Base-by-base conservation (phyloP, 1,140 invertebrate genomes). In the Neodiprion pinetum region DNA sequence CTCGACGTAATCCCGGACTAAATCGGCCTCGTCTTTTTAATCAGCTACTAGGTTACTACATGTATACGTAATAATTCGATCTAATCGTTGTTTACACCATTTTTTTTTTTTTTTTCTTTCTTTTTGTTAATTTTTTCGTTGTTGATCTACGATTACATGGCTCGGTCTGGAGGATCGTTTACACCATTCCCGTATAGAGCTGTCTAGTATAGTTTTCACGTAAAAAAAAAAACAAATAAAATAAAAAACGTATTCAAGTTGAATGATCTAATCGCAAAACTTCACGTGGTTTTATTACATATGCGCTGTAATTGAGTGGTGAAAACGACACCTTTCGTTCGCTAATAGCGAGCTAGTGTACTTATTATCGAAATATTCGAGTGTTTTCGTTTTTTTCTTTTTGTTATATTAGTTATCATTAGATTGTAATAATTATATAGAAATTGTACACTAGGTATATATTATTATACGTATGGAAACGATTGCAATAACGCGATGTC, bases 361-460 rank as follows among this genome's bases (percentile, higher is more conserved):
- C 53, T 61, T 61, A 61, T 61, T 61, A 61, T 61, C 53, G 53
- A 61, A 61, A 61, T 61, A 61, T 61, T 61, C 53, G 53, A 61
- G 53, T 61, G 53, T 61, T 61, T 61, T 40, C 5, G 1, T 40
- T 40, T 61, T 61, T 40, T 4, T 40, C 28, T 5, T 40, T 40
- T 61, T 61, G 53, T 61, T 61, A 14, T 61, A 17, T 61, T 61
- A 17, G 11, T 61, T 14, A 12, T 61, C 9, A 61, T 61, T 61
- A 61, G 5, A 61, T 61, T 17, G 53, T 61, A 61, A 61, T 61
- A 17, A 12, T 61, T 14, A 61, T 61, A 12, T 61, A 61, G 28
- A 40, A 14, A 61, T 61, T 61, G n/a, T 61, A 61, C n/a, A 61
- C 53, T 61, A 61, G 53, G 53, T 61, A 61, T 61, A 61, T 14